Base-by-base conservation (phyloP, 2,113 vertebrate genomes). In the Machaerirhynchus nigripectus region DNA sequence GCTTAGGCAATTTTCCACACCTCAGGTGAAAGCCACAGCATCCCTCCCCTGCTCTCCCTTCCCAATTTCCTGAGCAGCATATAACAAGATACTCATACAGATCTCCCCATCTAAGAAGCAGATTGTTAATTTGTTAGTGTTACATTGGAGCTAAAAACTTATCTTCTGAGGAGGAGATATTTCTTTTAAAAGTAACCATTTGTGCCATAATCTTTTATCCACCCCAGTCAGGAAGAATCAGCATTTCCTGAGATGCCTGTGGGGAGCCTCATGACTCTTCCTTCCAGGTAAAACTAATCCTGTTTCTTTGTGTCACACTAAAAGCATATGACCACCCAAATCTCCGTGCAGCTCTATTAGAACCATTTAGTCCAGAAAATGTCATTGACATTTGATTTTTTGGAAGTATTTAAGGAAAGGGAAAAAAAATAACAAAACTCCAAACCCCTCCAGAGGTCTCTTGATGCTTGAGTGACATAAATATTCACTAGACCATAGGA, bases 401-500 rank as follows among this genome's bases (percentile, higher is more conserved):
- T 13, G 2, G 0, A 78, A 91, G 57, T 69, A 85, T 78, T 93
- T 89, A 89, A 87, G 63, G 24, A 53, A 93, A 86, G 4, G 4
- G 13, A 27, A 40, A 69, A 39, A 56, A 82, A 59, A 18, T 4
- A 75, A 79, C 28, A 67, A 71, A 95, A 74, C 2, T n/a, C 15
- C 53, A 87, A 85, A 69, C 26, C 33, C 40, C 50, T 88, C 78
- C 65, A 83, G 71, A 93, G 52, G 19, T 92, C 57, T 93, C 50
- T 63, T 86, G 74, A 52, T 87, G 67, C 42, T 77, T 53, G 56
- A 96, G n/a, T 73, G 88, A 93, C 93, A 96, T 64, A 95, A 97
- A 96, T 95, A 93, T 55, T 95, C 93, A 89, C 86, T 55, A 94
- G 93, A 97, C 95, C 91, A 84, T 87, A 81, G 75, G 78, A 95